Evolutionary conservation across 2,113 vertebrate genomes (phyloP).

Genomic region (Scartelaos histophorus): DNA sequence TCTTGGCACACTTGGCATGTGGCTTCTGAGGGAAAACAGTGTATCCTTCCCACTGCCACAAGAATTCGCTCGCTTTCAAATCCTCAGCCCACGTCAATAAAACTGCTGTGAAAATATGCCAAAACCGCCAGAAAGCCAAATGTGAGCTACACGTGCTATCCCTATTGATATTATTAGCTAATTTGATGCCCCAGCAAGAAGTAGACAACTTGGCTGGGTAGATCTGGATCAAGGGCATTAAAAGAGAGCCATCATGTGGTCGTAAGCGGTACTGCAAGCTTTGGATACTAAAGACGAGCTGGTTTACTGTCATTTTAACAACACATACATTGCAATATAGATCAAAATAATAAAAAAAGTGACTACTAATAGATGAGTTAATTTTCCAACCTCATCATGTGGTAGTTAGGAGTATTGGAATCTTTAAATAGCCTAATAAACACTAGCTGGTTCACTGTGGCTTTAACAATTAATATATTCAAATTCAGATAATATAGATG

Average conservation of each 20-base stretch:
- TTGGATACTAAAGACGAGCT: neutral
- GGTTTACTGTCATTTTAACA: neutral
- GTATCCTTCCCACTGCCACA: constrained; percentile 59
- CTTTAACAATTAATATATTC: neutral
- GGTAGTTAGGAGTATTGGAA: constrained; percentile 52
- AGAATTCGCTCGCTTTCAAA: constrained; percentile 58
- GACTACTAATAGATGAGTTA: no score
- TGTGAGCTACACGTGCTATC: neutral
- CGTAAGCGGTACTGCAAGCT: constrained; percentile 4
- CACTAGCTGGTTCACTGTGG: neutral
- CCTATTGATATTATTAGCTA: neutral
- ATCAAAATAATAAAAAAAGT: no score
- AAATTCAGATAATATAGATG: neutral
- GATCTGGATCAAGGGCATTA: constrained; percentile 39
- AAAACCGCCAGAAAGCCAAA: neutral
- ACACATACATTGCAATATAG: neutral
- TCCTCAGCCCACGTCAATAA: constrained; percentile 15
- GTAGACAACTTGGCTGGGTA: neutral
- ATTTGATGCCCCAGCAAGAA: constrained; percentile 13
- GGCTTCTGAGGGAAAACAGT: constrained; percentile 53
- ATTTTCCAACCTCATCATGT: constrained; percentile 68
- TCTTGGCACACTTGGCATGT: constrained; percentile 65
- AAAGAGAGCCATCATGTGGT: constrained; percentile 86
- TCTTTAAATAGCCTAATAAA: neutral
- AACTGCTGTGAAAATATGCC: constrained; percentile 12